A percentile compares a stretch with the other conserved stretches of the same genome.
Conservation (phyloP, 2,113 vertebrate genomes). For the Manacus vitellinus region DNA sequence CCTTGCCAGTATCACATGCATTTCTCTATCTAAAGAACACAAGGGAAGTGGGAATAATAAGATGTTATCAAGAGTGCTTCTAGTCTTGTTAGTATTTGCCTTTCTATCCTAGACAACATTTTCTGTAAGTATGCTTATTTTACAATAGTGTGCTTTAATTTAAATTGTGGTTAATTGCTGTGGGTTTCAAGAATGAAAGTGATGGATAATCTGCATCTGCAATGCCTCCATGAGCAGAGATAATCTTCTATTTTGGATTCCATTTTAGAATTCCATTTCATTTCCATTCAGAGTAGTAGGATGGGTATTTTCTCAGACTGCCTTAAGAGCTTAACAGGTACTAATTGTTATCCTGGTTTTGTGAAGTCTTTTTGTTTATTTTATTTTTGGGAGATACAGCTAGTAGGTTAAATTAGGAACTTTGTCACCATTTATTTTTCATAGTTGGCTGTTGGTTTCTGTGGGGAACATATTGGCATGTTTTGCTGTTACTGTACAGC, state of each 20-base stretch:
- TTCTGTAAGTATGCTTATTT: background rate
- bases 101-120: background rate
- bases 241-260: background rate
- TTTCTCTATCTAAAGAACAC: background rate
- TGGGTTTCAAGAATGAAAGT: background rate
- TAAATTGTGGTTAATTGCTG: background rate
- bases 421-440: background rate
- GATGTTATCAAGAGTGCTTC: background rate
- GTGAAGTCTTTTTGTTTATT: background rate
- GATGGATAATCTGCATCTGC: background rate
- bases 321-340: background rate
- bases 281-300: background rate
- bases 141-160: background rate
- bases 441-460: rapidly evolving
- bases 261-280: background rate
- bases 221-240: background rate
- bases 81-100: background rate
- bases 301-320: background rate
- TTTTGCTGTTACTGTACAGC: background rate
- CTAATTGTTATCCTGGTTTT: background rate
- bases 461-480: background rate
- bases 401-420: background rate
- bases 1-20: background rate
- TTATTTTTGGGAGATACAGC: background rate
- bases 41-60: background rate